Base-by-base conservation (phyloP, 2,888 invertebrate species). In the Macrosoma leucophasiata region DNA sequence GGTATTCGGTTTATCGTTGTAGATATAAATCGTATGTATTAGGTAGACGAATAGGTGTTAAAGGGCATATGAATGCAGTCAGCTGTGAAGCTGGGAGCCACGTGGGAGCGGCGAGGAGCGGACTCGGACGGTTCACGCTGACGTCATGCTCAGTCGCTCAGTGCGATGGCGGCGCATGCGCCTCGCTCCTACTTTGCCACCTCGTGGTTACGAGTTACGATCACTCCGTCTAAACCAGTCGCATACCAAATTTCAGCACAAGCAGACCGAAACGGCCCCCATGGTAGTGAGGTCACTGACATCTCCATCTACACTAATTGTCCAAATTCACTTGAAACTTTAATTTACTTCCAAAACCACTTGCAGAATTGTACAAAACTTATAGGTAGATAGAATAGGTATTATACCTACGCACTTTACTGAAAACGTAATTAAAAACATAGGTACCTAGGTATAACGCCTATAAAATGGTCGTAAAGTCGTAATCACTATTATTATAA, bases 251-350 rank as follows among this genome's bases (percentile, higher is more conserved):
- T 74, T 70, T 73, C 73, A 73, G 69, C 62, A 68, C 61, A 66
- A 71, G 60, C 69, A 71, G 65, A 74, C 73, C 71, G 72, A 72
- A 76, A 71, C 68, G 62, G 60, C 58, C 65, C 52, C 58, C 53
- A 56, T 52, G 58, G 45, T 54, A 50, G 51, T 53, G 57, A 61
- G 78, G 73, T 75, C 77, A 75, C 62, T 75, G 77, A 76, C 78
- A 69, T 56, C 39, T 47, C 49, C 44, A 55, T 56, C 54, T 60
- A 49, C 48, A 55, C 53, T n/a, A n/a, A n/a, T n/a, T n/a, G n/a
- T n/a, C n/a, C n/a, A n/a, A n/a, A n/a, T n/a, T n/a, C n/a, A n/a
- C n/a, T 35, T 3, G 10, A 21, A 20, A 10, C 20, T 35, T 26
- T 13, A 29, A 25, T 29, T 35, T 29, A 29, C 29, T 20, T 24